Evolutionary conservation across 2,113 vertebrate species (phyloP), one percentile per base, ranked within the genome.

Genomic region (Sialia sialis): DNA sequence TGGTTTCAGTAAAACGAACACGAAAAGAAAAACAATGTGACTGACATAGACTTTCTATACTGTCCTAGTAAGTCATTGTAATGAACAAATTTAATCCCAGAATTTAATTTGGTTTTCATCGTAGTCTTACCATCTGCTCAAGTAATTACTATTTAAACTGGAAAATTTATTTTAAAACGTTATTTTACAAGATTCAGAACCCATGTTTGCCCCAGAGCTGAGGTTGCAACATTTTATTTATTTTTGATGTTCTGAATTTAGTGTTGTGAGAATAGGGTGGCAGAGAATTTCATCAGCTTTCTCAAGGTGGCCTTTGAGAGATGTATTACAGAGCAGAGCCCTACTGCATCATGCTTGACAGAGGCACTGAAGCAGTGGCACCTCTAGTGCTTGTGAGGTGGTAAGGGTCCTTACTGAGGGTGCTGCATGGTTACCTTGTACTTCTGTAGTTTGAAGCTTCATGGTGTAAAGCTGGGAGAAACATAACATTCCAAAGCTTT

Each of bases 281-380:
- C 44, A 66, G 52, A 46, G 34, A 67, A 30, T 38, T 63, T 44
- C 1, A 2, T 62, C 43, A 41, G 1, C 25, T 54, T 1, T 48
- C 7, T 84, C 51, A 32, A 52, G 39, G n/a, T 86, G 27, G 11
- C 39, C 30, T 86, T 78, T 63, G 48, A 30, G 52, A 58, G 48
- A 46, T 4, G 0, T n/a, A 22, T 41, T 58, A 27, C 20, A 54
- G 64, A 77, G 36, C 68, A 55, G 54, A 91, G 36, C 26, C 46
- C 7, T 62, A 4, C 11, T 62, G 7, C 8, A 19, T 52, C 18
- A 9, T 49, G 0, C 0, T 1, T 78, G 56, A 22, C 6, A 25
- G 43, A 68, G 30, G 54, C 25, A 20, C 19, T 67, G 44, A 68
- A 82, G 39, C 39, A 56, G 62, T 34, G 52, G 25, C 18, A 41